phyloP scores from a whole-genome alignment of 2,888 invertebrate species.

The Tineola bisselliella region DNA sequence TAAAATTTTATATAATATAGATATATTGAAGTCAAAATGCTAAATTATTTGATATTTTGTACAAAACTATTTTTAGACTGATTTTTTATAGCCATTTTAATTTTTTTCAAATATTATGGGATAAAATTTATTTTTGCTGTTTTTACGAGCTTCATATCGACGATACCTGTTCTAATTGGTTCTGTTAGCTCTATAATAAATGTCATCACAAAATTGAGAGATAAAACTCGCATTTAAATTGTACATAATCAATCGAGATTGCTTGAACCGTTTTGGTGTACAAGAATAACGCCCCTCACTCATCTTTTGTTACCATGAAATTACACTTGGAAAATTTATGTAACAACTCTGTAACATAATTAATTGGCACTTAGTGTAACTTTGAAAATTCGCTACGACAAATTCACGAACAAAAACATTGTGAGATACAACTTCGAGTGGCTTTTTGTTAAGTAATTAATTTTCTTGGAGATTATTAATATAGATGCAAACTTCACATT shows the following conservation, averaged over 20 bases:
- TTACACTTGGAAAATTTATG: slow-evolving; percentile 21
- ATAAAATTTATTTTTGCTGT: background rate
- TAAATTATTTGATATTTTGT: too few species aligned
- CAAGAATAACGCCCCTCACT: background rate
- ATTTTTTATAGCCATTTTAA: too few species aligned
- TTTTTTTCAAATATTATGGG: too few species aligned
- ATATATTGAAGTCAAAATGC: too few species aligned
- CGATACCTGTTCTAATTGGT: background rate
- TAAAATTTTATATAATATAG: too few species aligned
- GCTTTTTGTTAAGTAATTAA: slow-evolving; percentile 19
- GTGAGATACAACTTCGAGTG: slow-evolving; percentile 18
- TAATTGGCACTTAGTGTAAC: slow-evolving; percentile 31
- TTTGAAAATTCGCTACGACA: slow-evolving; percentile 3
- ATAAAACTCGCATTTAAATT: background rate
- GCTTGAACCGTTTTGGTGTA: background rate
- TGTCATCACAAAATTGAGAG: too few species aligned
- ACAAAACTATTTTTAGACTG: too few species aligned
- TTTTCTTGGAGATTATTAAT: slow-evolving; percentile 21
- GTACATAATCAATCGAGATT: background rate
- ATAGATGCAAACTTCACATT: slow-evolving; percentile 8
- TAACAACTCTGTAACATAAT: slow-evolving; percentile 27
- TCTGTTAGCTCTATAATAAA: too few species aligned
- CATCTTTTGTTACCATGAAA: slow-evolving; percentile 5
- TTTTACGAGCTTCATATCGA: background rate
- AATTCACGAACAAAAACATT: slow-evolving; percentile 16